Percentiles rank a stretch among this genome's conserved stretches.
Evolutionary conservation across 2,888 invertebrate genomes (phyloP).

Genomic region (Cristatella mucedo): DNA sequence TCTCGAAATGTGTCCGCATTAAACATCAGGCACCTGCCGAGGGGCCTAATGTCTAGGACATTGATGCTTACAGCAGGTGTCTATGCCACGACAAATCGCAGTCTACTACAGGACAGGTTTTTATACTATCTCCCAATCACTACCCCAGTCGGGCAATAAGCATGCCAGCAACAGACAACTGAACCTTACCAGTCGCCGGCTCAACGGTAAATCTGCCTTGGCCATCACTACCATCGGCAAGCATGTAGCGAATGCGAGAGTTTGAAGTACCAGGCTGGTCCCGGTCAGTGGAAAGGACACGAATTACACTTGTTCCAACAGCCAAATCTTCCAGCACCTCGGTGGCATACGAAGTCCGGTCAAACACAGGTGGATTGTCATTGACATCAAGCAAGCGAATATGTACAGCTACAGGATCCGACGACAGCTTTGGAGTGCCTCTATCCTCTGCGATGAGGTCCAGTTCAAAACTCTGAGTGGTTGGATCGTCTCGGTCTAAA

Average conservation of each 20-base stretch:
- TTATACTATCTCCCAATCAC: neutral
- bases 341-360: slow-evolving; percentile 67
- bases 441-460: slow-evolving; percentile 6
- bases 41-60: no score
- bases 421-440: neutral
- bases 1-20: no score
- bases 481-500: slow-evolving; percentile 62
- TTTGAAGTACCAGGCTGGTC: slow-evolving; percentile 8
- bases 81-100: no score
- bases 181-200: slow-evolving; percentile 52
- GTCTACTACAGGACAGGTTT: no score
- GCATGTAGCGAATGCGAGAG: slow-evolving; percentile 53
- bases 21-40: no score
- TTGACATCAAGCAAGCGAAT: slow-evolving; percentile 46
- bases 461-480: slow-evolving; percentile 16
- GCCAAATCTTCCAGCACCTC: slow-evolving; percentile 79
- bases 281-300: slow-evolving; percentile 69
- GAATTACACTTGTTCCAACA: slow-evolving; percentile 72
- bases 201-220: slow-evolving; percentile 84
- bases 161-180: neutral
- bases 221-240: slow-evolving; percentile 42
- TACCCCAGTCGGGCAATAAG: neutral
- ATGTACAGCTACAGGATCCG: slow-evolving; percentile 1
- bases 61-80: no score
- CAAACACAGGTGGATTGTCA: slow-evolving; percentile 52